A percentile compares a stretch with the other conserved stretches of the same genome.
phyloP scores from a whole-genome alignment of 1,140 invertebrate species.

The Carcinoscorpius rotundicauda region DNA sequence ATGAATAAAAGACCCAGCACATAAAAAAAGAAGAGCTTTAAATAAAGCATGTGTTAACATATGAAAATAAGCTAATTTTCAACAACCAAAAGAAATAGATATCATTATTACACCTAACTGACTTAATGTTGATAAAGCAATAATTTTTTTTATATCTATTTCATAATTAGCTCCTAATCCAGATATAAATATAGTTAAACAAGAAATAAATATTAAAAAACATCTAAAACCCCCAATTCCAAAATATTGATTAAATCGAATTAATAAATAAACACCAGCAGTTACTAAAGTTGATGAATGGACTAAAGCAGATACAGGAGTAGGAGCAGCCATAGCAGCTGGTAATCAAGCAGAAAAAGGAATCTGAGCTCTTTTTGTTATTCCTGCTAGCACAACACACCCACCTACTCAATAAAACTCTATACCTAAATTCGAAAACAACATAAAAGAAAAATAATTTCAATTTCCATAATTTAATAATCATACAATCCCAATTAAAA shows the following conservation, averaged over 20 bases:
- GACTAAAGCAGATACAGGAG: constrained; percentile 54
- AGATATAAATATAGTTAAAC: background rate
- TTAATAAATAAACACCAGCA: constrained; percentile 53
- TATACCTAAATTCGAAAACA: too few species aligned
- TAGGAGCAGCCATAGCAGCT: constrained; percentile 52
- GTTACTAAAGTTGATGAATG: constrained; percentile 61
- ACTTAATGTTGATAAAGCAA: constrained; percentile 3
- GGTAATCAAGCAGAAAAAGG: constrained; percentile 56
- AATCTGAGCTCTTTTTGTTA: constrained; percentile 61
- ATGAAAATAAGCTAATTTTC: too few species aligned
- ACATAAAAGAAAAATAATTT: too few species aligned
- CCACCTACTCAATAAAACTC: constrained; percentile 34
- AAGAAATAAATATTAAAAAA: too few species aligned
- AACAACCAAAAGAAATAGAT: background rate
- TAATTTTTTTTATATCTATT: constrained; percentile 12
- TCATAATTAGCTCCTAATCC: constrained; percentile 4
- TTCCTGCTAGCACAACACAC: constrained; percentile 40
- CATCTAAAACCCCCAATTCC: too few species aligned
- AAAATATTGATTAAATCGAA: too few species aligned
- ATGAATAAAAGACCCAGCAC: constrained; percentile 1
- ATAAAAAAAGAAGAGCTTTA: constrained; percentile 4
- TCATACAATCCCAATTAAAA: too few species aligned
- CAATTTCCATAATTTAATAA: too few species aligned
- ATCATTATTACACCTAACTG: background rate
- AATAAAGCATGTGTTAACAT: constrained; percentile 6